Conservation (phyloP, 2,113 vertebrate genomes). For the Phycodurus eques region DNA sequence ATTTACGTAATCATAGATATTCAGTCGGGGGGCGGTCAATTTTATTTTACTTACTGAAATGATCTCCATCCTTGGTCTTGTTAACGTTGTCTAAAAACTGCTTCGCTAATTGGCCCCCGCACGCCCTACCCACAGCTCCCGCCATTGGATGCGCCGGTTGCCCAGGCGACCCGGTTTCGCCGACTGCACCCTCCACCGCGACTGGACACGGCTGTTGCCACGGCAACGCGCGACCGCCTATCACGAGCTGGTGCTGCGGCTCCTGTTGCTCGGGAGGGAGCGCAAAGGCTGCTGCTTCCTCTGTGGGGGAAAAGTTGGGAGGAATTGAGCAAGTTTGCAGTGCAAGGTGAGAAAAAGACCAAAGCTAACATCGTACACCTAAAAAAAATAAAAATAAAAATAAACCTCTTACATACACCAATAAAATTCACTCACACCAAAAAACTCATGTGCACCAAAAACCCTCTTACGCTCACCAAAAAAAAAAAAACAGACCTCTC, state of each 20-base stretch:
- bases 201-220: slow-evolving; percentile 63
- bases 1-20: no score
- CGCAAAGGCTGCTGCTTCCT: slow-evolving; percentile 49
- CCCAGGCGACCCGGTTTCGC: slow-evolving; percentile 56
- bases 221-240: slow-evolving; percentile 52
- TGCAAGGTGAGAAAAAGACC: background rate
- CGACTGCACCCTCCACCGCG: slow-evolving; percentile 30
- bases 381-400: no score
- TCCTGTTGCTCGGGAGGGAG: slow-evolving; percentile 59
- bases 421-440: no score
- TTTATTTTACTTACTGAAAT: slow-evolving; percentile 60
- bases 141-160: slow-evolving; percentile 55
- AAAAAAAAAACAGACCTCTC: no score
- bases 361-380: no score
- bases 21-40: background rate
- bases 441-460: no score
- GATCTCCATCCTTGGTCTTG: slow-evolving; percentile 43
- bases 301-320: slow-evolving; percentile 56
- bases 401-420: no score
- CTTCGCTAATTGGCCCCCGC: slow-evolving; percentile 32
- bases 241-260: slow-evolving; percentile 33
- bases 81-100: slow-evolving; percentile 49
- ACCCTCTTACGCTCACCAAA: no score
- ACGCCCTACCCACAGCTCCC: slow-evolving; percentile 42
- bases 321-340: slow-evolving; percentile 30